Evolutionary conservation across 2,888 invertebrate species (phyloP).

Genomic region (Urechis unicinctus): DNA sequence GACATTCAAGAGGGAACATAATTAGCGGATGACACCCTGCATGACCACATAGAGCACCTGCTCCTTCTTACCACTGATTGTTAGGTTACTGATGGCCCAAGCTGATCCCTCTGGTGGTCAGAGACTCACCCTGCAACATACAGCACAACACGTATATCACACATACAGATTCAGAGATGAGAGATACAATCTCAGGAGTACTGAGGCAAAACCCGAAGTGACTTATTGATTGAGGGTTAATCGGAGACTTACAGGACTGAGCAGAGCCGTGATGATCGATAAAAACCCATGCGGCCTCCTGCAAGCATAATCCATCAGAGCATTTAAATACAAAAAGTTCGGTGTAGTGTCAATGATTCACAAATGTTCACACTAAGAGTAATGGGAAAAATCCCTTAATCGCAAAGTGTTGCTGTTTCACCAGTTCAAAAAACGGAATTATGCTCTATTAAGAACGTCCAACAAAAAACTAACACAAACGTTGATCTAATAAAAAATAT

Average conservation of each 20-base stretch:
- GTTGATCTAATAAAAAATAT: no score
- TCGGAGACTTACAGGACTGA: conserved; percentile 64
- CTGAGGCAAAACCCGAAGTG: no score
- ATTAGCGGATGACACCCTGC: conserved; percentile 82
- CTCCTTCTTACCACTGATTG: conserved; percentile 90
- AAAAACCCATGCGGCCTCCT: conserved; percentile 97
- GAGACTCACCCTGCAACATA: conserved; percentile 17
- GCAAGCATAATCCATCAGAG: neutral
- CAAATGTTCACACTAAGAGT: no score
- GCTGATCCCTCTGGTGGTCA: conserved; percentile 73
- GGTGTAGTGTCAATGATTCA: no score
- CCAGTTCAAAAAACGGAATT: no score
- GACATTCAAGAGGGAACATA: conserved; percentile 89
- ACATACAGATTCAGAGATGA: neutral
- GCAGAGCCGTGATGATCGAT: conserved; percentile 96
- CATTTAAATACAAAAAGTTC: no score
- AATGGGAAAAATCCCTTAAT: no score
- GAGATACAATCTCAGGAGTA: no score
- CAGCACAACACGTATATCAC: neutral
- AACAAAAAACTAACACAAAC: no score
- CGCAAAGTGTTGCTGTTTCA: no score
- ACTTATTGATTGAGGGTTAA: no score
- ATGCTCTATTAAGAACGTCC: no score
- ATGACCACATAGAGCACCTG: conserved; percentile 56
- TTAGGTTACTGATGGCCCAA: conserved; percentile 98